Evolutionary conservation across 2,888 invertebrate species (phyloP).

Genomic region (Synanthedon andrenaeformis): DNA sequence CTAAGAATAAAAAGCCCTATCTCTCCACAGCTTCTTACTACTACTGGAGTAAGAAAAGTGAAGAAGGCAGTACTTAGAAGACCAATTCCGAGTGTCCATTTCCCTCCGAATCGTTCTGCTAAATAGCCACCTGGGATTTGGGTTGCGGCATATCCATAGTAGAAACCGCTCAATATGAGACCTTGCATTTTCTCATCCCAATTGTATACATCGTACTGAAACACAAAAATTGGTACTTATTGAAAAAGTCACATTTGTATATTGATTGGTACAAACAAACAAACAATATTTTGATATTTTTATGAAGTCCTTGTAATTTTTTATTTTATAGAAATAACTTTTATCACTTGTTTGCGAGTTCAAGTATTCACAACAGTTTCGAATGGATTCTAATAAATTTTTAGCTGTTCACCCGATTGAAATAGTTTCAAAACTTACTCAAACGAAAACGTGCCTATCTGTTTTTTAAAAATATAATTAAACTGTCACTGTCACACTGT

Average conservation of each 20-base stretch:
- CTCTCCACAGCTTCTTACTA: constrained; percentile 69
- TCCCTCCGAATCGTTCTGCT: constrained; percentile 86
- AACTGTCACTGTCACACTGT: too few species aligned
- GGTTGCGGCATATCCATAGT: constrained; percentile 86
- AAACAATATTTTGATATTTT: too few species aligned
- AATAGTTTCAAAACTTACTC: too few species aligned
- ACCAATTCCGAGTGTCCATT: constrained; percentile 85
- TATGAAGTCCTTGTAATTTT: too few species aligned
- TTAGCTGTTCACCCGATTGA: too few species aligned
- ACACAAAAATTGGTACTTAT: constrained; percentile 8
- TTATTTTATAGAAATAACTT: too few species aligned
- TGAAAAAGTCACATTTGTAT: neutral
- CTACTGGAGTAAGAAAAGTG: constrained; percentile 82
- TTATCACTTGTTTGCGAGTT: too few species aligned
- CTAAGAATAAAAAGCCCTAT: constrained; percentile 69
- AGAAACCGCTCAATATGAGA: constrained; percentile 83
- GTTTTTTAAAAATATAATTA: too few species aligned
- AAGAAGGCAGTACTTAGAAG: constrained; percentile 84
- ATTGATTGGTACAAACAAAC: neutral
- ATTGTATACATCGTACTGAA: constrained; percentile 61
- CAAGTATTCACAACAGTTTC: too few species aligned
- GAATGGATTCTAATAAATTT: too few species aligned
- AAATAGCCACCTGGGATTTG: constrained; percentile 87
- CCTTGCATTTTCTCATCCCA: constrained; percentile 81
- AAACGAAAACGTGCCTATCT: too few species aligned